Base-by-base conservation (phyloP, 2,797 vertebrate species). In the Rhodeus uyekii region DNA sequence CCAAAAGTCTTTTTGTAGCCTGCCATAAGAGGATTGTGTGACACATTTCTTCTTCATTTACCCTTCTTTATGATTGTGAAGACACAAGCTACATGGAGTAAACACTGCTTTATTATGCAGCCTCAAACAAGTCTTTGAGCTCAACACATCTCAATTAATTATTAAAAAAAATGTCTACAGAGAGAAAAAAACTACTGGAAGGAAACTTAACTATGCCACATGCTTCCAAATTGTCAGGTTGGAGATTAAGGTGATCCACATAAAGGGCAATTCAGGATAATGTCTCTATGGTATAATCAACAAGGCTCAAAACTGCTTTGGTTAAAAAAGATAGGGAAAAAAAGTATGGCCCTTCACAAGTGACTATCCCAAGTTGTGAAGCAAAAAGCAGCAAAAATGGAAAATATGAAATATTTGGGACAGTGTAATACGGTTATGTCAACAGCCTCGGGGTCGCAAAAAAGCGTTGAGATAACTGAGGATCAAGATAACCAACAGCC, bases 151-250 rank as follows among this genome's bases (percentile, higher is more conserved):
- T 76, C 8, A 19, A 18, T 76, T 24, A 68, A 75, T 65, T 14
- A 82, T 42, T 58, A 39, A 81, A 76, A 39, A 81, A 76, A 69
- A 73, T 27, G 29, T 72, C 68, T 61, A 80, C 39, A 50, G 32
- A 67, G 27, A 69, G 36, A 46, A 67, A 12, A 64, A 39, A 74
- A 74, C 58, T 39, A 46, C 29, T 38, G 8, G 39, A 61, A 73
- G 16, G 6, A 50, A 36, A 32, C 29, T 5, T 8, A 38, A n/a
- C 48, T 24, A 9, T 39, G n/a, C 61, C 14, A 38, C 32, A 38
- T 14, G 16, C 12, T 48, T 16, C 9, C 9, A 14, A 13, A 39
- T 78, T 29, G 44, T 38, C n/a, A 27, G 58, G 32, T 13, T 78
- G 44, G 42, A 34, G 34, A 36, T 50, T 65, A 38, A 36, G 32